These are phyloP conservation scores for Carterocephalus palaemon DNA, from an alignment of 2,888 invertebrate genomes.

Conservation along the genomic window DNA sequence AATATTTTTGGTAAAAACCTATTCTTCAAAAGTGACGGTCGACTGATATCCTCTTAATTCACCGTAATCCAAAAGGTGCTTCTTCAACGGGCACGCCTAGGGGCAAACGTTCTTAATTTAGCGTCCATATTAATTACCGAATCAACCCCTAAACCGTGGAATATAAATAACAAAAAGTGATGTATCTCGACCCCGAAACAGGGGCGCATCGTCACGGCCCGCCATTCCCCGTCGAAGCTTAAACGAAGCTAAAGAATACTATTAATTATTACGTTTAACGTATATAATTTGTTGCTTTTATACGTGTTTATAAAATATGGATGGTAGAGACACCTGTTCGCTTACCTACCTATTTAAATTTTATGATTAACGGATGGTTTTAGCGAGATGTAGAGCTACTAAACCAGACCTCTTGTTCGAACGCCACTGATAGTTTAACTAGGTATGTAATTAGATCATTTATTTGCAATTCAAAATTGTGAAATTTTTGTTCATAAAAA, in stretches of 20 bases:
- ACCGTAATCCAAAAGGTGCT: constrained; percentile 15
- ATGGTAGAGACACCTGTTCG: constrained; percentile 6
- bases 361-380: constrained; percentile 14
- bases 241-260: constrained; percentile 53
- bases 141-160: constrained; percentile 34
- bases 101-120: constrained; percentile 65
- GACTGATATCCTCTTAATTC: no score
- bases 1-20: no score
- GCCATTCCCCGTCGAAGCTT: constrained; percentile 49
- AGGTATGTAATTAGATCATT: no score
- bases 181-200: constrained; percentile 4
- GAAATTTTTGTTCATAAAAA: no score
- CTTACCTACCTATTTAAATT: no score
- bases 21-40: no score
- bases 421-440: no score
- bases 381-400: not conserved
- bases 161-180: constrained; percentile 37
- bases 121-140: constrained; percentile 36
- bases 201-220: constrained; percentile 85
- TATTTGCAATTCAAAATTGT: no score
- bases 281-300: constrained; percentile 3
- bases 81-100: constrained; percentile 18
- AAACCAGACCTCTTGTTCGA: no score
- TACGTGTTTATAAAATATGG: constrained; percentile 12
- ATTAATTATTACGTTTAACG: constrained; percentile 60